Percentiles rank a stretch among this genome's conserved stretches.
These are phyloP conservation scores for Alitta virens DNA, from an alignment of 2,888 invertebrate species.

Conservation along the genomic window DNA sequence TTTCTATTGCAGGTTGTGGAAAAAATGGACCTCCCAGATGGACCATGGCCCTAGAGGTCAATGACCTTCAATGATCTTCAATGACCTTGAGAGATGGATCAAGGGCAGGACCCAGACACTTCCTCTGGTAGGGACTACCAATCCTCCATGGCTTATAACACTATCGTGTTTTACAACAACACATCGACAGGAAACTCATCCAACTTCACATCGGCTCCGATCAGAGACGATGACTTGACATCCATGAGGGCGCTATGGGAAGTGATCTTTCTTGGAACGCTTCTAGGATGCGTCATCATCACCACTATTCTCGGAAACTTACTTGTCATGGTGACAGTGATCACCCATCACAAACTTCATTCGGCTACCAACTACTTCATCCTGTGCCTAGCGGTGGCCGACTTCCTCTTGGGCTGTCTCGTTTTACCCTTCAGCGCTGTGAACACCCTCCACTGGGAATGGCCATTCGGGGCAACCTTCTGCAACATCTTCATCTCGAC, in stretches of 20 bases:
- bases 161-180: too few species aligned
- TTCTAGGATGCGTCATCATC: slow-evolving; percentile 21
- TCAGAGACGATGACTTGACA: neutral
- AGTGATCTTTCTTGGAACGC: slow-evolving; percentile 20
- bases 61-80: too few species aligned
- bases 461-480: slow-evolving; percentile 29
- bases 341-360: slow-evolving; percentile 23
- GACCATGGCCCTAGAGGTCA: too few species aligned
- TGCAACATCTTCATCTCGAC: slow-evolving; percentile 29
- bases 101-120: too few species aligned
- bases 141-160: too few species aligned
- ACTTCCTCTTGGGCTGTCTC: slow-evolving; percentile 26
- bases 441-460: slow-evolving; percentile 21
- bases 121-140: too few species aligned
- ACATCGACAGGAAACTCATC: too few species aligned
- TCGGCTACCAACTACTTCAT: slow-evolving; percentile 29
- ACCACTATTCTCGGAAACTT: slow-evolving; percentile 29
- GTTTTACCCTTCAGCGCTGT: slow-evolving; percentile 31
- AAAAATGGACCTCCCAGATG: too few species aligned
- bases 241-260: slow-evolving; percentile 7
- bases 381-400: slow-evolving; percentile 25
- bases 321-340: slow-evolving; percentile 29
- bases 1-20: too few species aligned
- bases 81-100: too few species aligned
- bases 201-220: neutral